Conservation (phyloP, 2,888 invertebrate species). For the Drosophila seclusa region DNA sequence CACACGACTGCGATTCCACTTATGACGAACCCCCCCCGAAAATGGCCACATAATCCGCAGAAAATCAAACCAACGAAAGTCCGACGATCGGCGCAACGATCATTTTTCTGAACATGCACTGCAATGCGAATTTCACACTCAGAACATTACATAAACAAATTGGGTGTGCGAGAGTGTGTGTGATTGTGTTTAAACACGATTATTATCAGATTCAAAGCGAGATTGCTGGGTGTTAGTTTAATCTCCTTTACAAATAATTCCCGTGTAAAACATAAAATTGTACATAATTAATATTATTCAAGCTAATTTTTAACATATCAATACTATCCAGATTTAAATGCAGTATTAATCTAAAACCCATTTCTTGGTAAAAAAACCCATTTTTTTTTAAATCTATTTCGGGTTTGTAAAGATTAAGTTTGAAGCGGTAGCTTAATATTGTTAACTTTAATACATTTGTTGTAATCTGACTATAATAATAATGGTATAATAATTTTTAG, state of each 20-base stretch:
- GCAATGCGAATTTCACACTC: conserved; percentile 13
- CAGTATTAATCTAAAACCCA: not conserved
- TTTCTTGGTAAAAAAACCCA: not conserved
- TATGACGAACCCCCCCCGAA: conserved; percentile 14
- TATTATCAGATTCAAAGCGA: conserved; percentile 28
- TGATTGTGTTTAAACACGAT: conserved; percentile 5
- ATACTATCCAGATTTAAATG: not conserved
- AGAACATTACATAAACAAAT: conserved; percentile 35
- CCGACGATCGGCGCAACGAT: conserved; percentile 2
- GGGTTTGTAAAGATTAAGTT: not conserved
- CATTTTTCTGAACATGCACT: conserved; percentile 9
- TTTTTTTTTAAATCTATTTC: fast-evolving
- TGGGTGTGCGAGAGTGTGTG: not conserved
- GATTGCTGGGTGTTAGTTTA: not conserved
- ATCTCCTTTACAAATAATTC: conserved; percentile 14
- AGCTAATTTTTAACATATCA: not conserved
- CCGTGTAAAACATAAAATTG: not conserved
- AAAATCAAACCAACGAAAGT: not conserved
- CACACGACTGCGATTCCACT: conserved; percentile 46
- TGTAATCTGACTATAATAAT: not conserved
- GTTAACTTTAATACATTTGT: not conserved
- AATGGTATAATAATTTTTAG: too few relatives aligned
- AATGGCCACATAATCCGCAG: conserved; percentile 15
- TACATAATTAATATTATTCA: not conserved
- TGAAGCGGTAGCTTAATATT: not conserved